Evolutionary conservation across 2,113 vertebrate genomes (phyloP).

Genomic region (Microtus ochrogaster): DNA sequence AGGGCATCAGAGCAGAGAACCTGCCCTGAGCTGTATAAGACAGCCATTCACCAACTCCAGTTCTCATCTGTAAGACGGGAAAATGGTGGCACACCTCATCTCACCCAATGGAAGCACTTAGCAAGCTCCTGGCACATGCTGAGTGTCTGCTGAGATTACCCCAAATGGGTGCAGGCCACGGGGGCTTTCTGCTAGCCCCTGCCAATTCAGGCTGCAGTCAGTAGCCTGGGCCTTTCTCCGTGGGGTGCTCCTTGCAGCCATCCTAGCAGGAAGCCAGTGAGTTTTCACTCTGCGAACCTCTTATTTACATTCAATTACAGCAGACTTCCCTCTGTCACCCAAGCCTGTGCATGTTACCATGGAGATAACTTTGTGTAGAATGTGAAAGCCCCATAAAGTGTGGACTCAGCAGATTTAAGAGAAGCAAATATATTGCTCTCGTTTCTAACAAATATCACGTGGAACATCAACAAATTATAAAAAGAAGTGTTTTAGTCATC

Average conservation of each 20-base stretch:
- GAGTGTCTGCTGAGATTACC: not conserved
- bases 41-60: not conserved
- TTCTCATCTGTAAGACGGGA: not conserved
- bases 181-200: not conserved
- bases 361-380: not conserved
- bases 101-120: not conserved
- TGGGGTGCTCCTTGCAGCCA: not conserved
- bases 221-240: not conserved
- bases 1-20: not conserved
- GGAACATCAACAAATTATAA: not conserved
- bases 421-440: not conserved
- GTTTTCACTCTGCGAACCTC: not conserved
- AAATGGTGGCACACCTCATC: not conserved
- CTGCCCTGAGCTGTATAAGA: not conserved
- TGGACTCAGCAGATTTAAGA: not conserved
- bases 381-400: not conserved
- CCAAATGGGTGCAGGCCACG: accelerated
- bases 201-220: accelerated
- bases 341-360: not conserved
- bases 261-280: not conserved
- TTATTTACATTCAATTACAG: constrained; percentile 5
- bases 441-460: not conserved
- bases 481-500: not conserved
- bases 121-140: not conserved
- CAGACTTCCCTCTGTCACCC: constrained; percentile 16